Base-by-base conservation (phyloP, 2,888 invertebrate species). In the Anaspis maculata region DNA sequence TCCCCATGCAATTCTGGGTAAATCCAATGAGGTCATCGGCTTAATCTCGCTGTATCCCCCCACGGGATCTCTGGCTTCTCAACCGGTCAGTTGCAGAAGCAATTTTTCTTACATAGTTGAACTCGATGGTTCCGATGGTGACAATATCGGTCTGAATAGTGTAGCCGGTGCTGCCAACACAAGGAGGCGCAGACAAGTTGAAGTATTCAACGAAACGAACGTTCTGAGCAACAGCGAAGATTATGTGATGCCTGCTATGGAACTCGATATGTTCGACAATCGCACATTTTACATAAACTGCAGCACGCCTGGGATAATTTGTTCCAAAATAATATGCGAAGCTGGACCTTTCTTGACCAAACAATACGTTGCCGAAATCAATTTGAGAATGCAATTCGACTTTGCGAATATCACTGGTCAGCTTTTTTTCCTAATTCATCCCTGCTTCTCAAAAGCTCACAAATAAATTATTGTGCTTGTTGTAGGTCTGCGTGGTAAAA, bases 241-340 rank as follows among this genome's bases (percentile, higher is more conserved):
- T 13, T 19, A 27, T 14, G 39, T 37, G 7, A 29, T 32, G 7
- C 33, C 39, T 4, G 32, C 42, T 27, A n/a, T n/a, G n/a, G 45
- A 44, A 27, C 35, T 42, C 9, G 37, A 35, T 3, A 14, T 30
- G 3, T 31, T 32, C 1, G 27, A 41, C 11, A 46, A 48, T 28
- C 40, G 41, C 26, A 62, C 59, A 2, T 43, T 59, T 4, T 59
- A 54, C 28, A 43, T 69, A 5, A 64, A 64, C 45, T 69, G 68
- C 39, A 52, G 56, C 2, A 54, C 52, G 39, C 23, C 42, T 5
- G 34, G 44, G 5, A 42, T 65, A 1, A 30, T 44, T 12, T 70
- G 69, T 39, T 46, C 50, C 4, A 43, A 37, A 30, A 39, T 69
- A 16, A 42, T 44, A 1, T 70, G 69, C 34, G 35, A 39, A 7